Evolutionary conservation across 2,797 vertebrate genomes (phyloP).

Genomic region (Crenuchus spilurus): DNA sequence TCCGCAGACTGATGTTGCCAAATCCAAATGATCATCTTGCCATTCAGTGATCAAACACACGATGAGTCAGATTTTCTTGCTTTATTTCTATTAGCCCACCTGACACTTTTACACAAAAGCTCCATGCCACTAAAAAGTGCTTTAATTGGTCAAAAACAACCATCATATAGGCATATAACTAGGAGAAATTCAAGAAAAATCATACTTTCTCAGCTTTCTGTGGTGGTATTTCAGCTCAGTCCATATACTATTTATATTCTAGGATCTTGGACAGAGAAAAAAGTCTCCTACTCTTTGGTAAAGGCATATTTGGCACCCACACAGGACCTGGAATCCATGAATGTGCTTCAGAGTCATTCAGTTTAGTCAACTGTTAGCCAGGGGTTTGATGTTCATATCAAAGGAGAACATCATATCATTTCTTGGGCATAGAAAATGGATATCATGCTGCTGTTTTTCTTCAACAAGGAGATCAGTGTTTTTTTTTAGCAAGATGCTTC

Average conservation of each 20-base stretch:
- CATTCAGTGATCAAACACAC: conserved; percentile 18
- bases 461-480: background rate
- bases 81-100: background rate
- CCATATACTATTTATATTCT: background rate
- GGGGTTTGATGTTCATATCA: conserved; percentile 68
- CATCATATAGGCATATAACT: background rate
- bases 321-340: conserved; percentile 3
- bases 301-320: background rate
- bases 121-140: background rate
- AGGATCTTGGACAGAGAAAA: background rate
- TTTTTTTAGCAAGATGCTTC: background rate
- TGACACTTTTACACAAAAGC: background rate
- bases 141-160: background rate
- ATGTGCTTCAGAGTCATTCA: conserved; percentile 36
- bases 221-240: background rate
- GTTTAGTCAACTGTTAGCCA: background rate
- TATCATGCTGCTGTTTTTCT: background rate
- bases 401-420: conserved; percentile 43
- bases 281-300: background rate
- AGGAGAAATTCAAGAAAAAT: background rate
- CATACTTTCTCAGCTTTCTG: background rate
- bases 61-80: conserved; percentile 22
- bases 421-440: background rate
- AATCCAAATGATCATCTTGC: conserved; percentile 35
- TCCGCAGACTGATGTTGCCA: conserved; percentile 29